These are phyloP conservation scores for Octopus sinensis DNA, from an alignment of 1,140 invertebrate species.

Conservation along the genomic window DNA sequence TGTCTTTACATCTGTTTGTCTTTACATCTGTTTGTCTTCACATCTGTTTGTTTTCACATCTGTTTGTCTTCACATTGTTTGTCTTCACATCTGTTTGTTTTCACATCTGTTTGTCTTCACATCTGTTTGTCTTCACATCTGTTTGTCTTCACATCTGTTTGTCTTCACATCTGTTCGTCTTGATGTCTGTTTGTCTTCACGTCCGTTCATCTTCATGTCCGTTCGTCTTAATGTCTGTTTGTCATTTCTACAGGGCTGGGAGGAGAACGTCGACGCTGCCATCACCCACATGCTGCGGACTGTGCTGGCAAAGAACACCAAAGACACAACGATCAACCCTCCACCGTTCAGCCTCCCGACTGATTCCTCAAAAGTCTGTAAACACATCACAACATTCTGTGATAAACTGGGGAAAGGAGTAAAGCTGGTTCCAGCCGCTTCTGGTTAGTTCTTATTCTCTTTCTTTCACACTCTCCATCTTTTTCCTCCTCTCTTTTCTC, in stretches of 20 bases:
- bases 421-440: slow-evolving; percentile 28
- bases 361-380: slow-evolving; percentile 63
- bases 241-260: slow-evolving; percentile 60
- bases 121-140: too few species aligned
- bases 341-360: slow-evolving; percentile 58
- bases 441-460: neutral
- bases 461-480: neutral
- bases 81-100: too few species aligned
- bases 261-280: slow-evolving; percentile 62
- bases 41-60: too few species aligned
- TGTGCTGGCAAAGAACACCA: slow-evolving; percentile 53
- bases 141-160: too few species aligned
- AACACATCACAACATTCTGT: slow-evolving; percentile 62
- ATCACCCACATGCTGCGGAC: slow-evolving; percentile 62
- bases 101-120: too few species aligned
- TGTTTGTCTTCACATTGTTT: too few species aligned
- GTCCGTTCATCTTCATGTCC: too few species aligned
- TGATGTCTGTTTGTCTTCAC: too few species aligned
- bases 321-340: slow-evolving; percentile 55
- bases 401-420: slow-evolving; percentile 60
- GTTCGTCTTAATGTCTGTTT: neutral
- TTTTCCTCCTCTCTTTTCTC: neutral
- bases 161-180: too few species aligned
- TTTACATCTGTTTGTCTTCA: too few species aligned
- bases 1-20: too few species aligned